These are phyloP conservation scores for Oceanites oceanicus DNA, from an alignment of 2,113 vertebrate genomes.

Conservation along the genomic window DNA sequence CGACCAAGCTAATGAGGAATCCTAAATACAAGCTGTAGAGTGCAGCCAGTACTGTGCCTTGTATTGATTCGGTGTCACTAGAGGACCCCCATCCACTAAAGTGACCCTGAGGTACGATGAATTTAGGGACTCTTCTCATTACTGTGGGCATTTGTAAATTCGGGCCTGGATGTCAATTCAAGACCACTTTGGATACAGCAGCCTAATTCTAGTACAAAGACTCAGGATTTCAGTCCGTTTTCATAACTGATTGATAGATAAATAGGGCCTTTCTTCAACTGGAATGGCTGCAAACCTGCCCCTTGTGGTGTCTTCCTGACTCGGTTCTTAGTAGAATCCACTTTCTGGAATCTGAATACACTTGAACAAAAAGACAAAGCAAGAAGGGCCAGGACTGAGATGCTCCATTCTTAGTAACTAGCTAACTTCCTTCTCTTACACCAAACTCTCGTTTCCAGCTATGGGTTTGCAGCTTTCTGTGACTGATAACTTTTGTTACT, in stretches of 20 bases:
- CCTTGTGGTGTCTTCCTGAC: not conserved
- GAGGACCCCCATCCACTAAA: not conserved
- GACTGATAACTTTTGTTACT: not conserved
- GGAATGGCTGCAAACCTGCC: not conserved
- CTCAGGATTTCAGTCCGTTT: not conserved
- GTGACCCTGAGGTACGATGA: not conserved
- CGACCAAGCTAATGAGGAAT: not conserved
- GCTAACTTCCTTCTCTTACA: not conserved
- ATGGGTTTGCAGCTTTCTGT: not conserved
- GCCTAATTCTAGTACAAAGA: not conserved
- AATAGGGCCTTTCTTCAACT: not conserved
- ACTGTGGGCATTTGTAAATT: not conserved
- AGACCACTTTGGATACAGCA: not conserved
- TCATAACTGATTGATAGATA: not conserved
- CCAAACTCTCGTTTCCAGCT: not conserved
- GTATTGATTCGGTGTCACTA: not conserved
- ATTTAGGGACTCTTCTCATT: not conserved
- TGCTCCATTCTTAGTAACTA: not conserved
- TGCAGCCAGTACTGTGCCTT: not conserved
- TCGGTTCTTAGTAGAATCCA: accelerated
- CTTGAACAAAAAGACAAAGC: not conserved
- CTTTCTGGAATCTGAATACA: not conserved
- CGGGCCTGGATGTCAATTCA: not conserved
- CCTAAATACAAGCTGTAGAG: not conserved
- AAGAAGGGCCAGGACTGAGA: not conserved